A percentile compares a stretch with the other conserved stretches of the same genome.
phyloP scores from a whole-genome alignment of 1,140 invertebrate species.

The Dendrolimus kikuchii region DNA sequence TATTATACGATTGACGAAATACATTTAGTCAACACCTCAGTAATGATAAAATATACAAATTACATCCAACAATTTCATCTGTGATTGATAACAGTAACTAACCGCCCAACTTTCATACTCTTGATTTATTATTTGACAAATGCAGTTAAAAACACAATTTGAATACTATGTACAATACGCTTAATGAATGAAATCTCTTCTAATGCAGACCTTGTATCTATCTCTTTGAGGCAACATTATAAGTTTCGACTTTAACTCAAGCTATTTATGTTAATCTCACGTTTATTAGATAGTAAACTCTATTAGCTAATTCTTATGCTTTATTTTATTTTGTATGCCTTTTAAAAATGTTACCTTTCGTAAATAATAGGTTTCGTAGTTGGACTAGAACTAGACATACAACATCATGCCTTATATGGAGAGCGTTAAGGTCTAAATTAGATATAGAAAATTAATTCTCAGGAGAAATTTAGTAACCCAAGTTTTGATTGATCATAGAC shows the following conservation, averaged over 20 bases:
- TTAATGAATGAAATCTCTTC: conserved; percentile 12
- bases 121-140: conserved; percentile 16
- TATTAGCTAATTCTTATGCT: no score
- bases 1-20: not conserved
- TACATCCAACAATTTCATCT: conserved; percentile 10
- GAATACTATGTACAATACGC: conserved; percentile 11
- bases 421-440: not conserved
- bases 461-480: conserved; percentile 4
- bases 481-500: conserved; percentile 49
- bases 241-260: no score
- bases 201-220: conserved; percentile 3
- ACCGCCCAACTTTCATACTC: conserved; percentile 5
- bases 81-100: conserved; percentile 7
- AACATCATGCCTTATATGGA: conserved; percentile 11
- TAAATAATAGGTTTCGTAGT: no score
- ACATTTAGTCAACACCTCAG: conserved; percentile 1
- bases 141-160: conserved; percentile 14
- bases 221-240: not conserved
- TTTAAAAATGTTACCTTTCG: no score
- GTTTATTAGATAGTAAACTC: no score
- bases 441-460: not conserved
- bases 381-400: conserved; percentile 8
- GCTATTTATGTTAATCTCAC: no score
- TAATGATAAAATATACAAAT: conserved; percentile 3
- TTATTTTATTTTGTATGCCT: no score